Evolutionary conservation across 2,888 invertebrate species (phyloP).

Genomic region (Meiosimyza decipiens): DNA sequence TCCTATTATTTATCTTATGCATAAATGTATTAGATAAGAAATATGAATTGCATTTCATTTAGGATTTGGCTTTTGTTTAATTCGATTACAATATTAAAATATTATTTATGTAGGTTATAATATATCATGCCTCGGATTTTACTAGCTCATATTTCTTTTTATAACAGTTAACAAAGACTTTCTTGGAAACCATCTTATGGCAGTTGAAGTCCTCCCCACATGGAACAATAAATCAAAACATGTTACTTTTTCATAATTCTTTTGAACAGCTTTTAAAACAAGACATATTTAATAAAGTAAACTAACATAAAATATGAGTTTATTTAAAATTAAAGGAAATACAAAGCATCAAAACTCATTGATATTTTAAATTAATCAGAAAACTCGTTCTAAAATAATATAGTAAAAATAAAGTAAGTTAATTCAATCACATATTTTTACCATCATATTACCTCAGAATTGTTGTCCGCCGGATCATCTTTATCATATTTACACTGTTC

Average conservation of each 20-base stretch:
- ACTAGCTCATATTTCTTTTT: constrained; percentile 2
- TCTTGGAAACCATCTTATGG: constrained; percentile 49
- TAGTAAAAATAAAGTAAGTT: neutral
- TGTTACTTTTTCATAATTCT: constrained; percentile 44
- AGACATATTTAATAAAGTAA: constrained; percentile 36
- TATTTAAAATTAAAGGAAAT: constrained; percentile 22
- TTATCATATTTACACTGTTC: constrained; percentile 30
- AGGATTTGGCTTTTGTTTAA: no score
- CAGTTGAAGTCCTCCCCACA: constrained; percentile 47
- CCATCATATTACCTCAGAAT: constrained; percentile 1
- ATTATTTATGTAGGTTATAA: neutral
- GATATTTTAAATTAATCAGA: neutral
- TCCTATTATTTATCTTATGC: no score
- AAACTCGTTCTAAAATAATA: constrained; percentile 4
- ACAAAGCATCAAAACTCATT: constrained; percentile 15
- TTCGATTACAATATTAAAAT: no score
- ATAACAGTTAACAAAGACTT: constrained; percentile 47
- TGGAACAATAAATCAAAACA: constrained; percentile 21
- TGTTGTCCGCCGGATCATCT: neutral
- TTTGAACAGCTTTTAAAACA: constrained; percentile 39
- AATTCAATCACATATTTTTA: neutral
- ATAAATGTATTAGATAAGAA: no score
- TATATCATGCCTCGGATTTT: neutral
- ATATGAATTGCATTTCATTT: no score
- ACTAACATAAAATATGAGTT: neutral